Base-by-base conservation (phyloP, 2,113 vertebrate genomes). In the Cygnus atratus region DNA sequence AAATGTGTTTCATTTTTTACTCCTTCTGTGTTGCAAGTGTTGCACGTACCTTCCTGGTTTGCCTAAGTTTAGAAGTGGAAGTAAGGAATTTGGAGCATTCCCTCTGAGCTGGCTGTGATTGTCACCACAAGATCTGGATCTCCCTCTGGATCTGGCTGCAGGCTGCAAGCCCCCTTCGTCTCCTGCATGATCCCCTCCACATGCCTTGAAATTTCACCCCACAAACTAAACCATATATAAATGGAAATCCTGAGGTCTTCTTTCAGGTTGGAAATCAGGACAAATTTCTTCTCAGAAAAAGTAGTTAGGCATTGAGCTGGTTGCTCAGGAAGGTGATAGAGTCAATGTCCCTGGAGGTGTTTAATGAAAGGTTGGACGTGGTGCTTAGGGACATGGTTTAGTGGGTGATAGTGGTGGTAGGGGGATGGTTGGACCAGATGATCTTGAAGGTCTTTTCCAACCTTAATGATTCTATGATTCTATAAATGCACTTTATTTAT, bases 71-170 rank as follows among this genome's bases (percentile, higher is more conserved):
- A 55, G 39, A 28, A 31, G 26, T 29, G 39, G 14, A 84, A 73
- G 39, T 0, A 1, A 52, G 43, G 43, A 85, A 18, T 50, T 44
- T 52, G 79, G 46, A 83, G 54, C n/a, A 68, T 58, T 7, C 25
- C 31, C 25, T 22, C 20, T 31, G 28, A 83, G 19, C 10, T 61
- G 3, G 0, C 35, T 57, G 33, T 25, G n/a, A 43, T n/a, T 2
- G 1, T 11, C 19, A 50, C 31, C 9, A 4, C 10, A 28, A 35
- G 21, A 52, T 25, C 16, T 0, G 0, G 3, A 22, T 17, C 13
- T 41, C 33, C 18, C 9, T n/a, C 28, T 37, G 58, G 13, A 22
- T 80, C 43, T 28, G 68, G 58, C 31, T 61, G 31, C 29, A 33
- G 10, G 9, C 39, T 70, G 50, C 48, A 8, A 6, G 11, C 24